Evolutionary conservation across 2,888 invertebrate genomes (phyloP), one percentile per base, ranked within the genome.

Genomic region (Oscheius sp.): DNA sequence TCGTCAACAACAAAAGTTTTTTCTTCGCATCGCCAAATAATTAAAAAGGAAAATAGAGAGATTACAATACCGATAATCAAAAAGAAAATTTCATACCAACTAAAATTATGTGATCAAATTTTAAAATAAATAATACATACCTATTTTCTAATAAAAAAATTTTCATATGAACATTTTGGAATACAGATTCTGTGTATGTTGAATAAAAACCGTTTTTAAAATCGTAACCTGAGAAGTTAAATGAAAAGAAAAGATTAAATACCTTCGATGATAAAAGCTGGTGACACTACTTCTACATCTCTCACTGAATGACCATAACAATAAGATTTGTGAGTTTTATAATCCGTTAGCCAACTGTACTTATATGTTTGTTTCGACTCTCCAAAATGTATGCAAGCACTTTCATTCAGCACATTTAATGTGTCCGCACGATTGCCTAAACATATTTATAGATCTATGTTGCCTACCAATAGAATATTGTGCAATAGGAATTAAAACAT

Each of bases 151-250:
- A 72, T 26, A 84, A 64, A 57, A 76, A 84, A 41, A 84, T 28
- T 20, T 74, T 77, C n/a, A 83, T 70, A 12, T 67, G 56, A 26
- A 72, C 70, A 8, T 72, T 68, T 1, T 68, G 62, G 73, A 80
- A 83, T 22, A 73, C 65, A 2, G 83, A 81, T 56, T 81, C 82
- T 41, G 78, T 77, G 80, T 81, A 84, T 26, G 83, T 81, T 9
- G 83, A 81, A 61, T 80, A 83, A 17, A 47, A 54, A 20, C 49
- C 41, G 26, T 71, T 74, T 51, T 64, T 56, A 24, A 70, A 30
- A 17, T 70, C 70, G 65, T 69, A 69, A 9, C 38, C 69, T 65
- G 22, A 64, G 36, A 28, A 20, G 6, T 14, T 65, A 41, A 41
- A 17, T 57, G 33, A 14, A 2, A 24, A 51, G 6, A 22, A 5